A percentile compares a stretch with the other conserved stretches of the same genome.
These are phyloP conservation scores for Syngnathus floridae DNA, from an alignment of 2,113 vertebrate genomes.

Conservation along the genomic window DNA sequence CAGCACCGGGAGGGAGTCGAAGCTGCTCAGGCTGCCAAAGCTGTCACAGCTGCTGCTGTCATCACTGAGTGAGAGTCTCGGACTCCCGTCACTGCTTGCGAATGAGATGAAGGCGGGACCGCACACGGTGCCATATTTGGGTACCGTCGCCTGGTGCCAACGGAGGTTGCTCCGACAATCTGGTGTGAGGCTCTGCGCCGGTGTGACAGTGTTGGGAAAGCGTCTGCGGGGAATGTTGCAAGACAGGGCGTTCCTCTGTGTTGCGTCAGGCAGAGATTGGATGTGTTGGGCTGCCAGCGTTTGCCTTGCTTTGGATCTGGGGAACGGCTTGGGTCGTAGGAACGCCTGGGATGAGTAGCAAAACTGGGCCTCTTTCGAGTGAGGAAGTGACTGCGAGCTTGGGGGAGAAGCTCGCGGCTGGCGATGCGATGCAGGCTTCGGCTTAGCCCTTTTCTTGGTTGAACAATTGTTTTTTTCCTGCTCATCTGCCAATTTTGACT, in stretches of 20 bases:
- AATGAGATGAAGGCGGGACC: slow-evolving; percentile 39
- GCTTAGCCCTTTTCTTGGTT: slow-evolving; percentile 33
- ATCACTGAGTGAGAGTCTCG: slow-evolving; percentile 69
- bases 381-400: slow-evolving; percentile 20
- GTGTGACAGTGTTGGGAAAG: slow-evolving; percentile 51
- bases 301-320: slow-evolving; percentile 47
- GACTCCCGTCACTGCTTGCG: slow-evolving; percentile 5
- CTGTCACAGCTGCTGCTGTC: slow-evolving; percentile 79
- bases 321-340: slow-evolving; percentile 36
- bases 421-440: slow-evolving; percentile 22
- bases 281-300: slow-evolving; percentile 45
- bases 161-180: slow-evolving; percentile 62
- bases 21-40: slow-evolving; percentile 72
- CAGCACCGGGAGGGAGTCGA: slow-evolving; percentile 67
- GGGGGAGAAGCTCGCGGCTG: slow-evolving; percentile 12
- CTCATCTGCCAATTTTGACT: slow-evolving; percentile 6
- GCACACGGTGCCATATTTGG: slow-evolving; percentile 70
- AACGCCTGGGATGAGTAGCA: slow-evolving; percentile 29
- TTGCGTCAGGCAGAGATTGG: not conserved
- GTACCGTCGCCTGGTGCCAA: slow-evolving; percentile 62
- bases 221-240: slow-evolving; percentile 58
- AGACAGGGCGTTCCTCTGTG: slow-evolving; percentile 37
- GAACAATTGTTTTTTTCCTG: slow-evolving; percentile 28
- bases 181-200: slow-evolving; percentile 37
- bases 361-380: slow-evolving; percentile 19